These are phyloP conservation scores for Cephonodes hylas DNA, from an alignment of 2,888 invertebrate genomes.

Conservation along the genomic window DNA sequence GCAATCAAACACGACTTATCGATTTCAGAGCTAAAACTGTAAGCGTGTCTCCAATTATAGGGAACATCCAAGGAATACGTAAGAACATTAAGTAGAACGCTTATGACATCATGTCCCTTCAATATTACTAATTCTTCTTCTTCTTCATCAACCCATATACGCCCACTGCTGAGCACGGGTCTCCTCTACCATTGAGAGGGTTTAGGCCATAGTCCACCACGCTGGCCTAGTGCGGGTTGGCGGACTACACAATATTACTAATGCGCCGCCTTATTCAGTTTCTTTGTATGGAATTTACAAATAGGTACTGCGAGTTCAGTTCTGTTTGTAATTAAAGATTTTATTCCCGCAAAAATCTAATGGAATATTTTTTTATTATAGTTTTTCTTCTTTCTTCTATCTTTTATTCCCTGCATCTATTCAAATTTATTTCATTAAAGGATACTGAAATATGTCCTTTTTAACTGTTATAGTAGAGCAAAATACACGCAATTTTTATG, in stretches of 20 bases:
- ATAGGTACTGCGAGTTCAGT: not conserved
- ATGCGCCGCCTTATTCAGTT: not conserved
- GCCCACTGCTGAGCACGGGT: too few relatives aligned
- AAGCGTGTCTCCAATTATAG: conserved; percentile 58
- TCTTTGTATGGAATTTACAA: not conserved
- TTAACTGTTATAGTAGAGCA: too few relatives aligned
- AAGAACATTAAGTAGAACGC: conserved; percentile 24
- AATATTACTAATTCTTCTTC: not conserved
- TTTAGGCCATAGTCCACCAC: too few relatives aligned
- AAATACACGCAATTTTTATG: too few relatives aligned
- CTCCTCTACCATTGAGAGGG: too few relatives aligned
- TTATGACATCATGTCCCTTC: conserved; percentile 9
- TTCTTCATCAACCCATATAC: too few relatives aligned
- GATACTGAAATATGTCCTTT: too few relatives aligned
- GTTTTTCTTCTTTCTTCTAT: too few relatives aligned
- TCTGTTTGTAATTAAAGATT: not conserved
- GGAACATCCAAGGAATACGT: conserved; percentile 37
- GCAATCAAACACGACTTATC: conserved; percentile 61
- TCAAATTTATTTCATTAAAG: too few relatives aligned
- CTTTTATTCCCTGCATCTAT: too few relatives aligned
- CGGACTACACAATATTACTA: not conserved
- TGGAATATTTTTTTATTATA: too few relatives aligned
- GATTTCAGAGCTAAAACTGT: conserved; percentile 59
- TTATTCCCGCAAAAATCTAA: not conserved
- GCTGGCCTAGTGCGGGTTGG: too few relatives aligned